Percentiles rank a stretch among this genome's conserved stretches.
phyloP scores from a whole-genome alignment of 1,140 invertebrate species.

The Drosophila arizonae region DNA sequence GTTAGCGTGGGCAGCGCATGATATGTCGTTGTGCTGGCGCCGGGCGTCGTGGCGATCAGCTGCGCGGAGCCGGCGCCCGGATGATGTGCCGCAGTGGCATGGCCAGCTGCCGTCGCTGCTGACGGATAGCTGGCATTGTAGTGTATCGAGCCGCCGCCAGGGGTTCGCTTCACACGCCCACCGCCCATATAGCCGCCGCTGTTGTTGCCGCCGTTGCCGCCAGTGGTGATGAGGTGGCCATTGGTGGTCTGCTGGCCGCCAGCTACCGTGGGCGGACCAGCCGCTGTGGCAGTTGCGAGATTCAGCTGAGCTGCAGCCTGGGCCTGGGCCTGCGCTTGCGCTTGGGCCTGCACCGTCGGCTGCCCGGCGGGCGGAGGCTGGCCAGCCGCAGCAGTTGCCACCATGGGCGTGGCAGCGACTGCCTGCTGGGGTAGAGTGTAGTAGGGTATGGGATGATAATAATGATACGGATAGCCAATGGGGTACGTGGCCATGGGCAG shows the following conservation, averaged over 20 bases:
- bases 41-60: conserved; percentile 47
- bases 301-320: conserved; percentile 54
- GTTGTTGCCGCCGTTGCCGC: conserved; percentile 11
- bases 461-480: conserved; percentile 78
- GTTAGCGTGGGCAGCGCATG: conserved; percentile 79
- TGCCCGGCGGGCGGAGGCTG: conserved; percentile 44
- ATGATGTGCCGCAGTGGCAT: conserved; percentile 51
- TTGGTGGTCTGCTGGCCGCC: conserved; percentile 46
- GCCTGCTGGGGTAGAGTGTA: conserved; percentile 70
- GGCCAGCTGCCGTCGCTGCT: conserved; percentile 36
- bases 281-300: conserved; percentile 53
- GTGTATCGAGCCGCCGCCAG: conserved; percentile 68
- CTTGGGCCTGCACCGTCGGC: conserved; percentile 14
- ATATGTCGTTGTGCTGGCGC: conserved; percentile 76
- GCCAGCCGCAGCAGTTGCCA: conserved; percentile 37
- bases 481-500: conserved; percentile 81
- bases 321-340: conserved; percentile 28
- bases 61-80: conserved; percentile 55
- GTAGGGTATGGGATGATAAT: conserved; percentile 81
- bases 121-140: conserved; percentile 65
- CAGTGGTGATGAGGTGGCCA: conserved; percentile 33
- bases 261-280: conserved; percentile 66
- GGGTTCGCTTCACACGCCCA: conserved; percentile 71
- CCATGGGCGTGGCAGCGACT: conserved; percentile 58
- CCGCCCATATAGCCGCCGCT: conserved; percentile 44